Percentiles rank a stretch among this genome's conserved stretches.
phyloP scores from a whole-genome alignment of 2,888 invertebrate species.

The Xestia sexstrigata region DNA sequence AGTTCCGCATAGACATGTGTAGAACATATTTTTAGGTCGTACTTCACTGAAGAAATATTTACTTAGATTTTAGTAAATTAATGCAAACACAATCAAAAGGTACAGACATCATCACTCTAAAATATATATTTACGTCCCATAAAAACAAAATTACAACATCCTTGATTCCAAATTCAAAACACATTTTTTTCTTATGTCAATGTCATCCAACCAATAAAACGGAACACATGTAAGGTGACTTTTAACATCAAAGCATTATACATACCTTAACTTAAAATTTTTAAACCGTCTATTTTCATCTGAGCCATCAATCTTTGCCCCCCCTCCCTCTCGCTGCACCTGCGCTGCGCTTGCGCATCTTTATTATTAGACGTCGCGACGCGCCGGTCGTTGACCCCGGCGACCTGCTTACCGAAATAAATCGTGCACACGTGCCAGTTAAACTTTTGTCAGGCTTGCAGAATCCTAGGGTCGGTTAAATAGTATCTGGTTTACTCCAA shows the following conservation, averaged over 20 bases:
- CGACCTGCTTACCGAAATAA: constrained; percentile 90
- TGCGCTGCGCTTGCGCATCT: constrained; percentile 83
- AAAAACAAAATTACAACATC: constrained; percentile 37
- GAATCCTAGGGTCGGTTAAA: constrained; percentile 58
- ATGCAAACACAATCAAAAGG: background rate
- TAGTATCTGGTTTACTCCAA: constrained; percentile 21
- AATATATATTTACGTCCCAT: constrained; percentile 12
- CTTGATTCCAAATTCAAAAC: constrained; percentile 42
- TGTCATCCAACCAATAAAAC: constrained; percentile 63
- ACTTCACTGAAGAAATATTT: background rate
- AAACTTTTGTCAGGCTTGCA: constrained; percentile 71
- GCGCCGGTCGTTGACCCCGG: constrained; percentile 84
- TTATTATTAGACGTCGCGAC: constrained; percentile 88
- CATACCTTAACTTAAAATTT: constrained; percentile 56
- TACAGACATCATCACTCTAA: too few species aligned
- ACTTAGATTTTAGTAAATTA: background rate
- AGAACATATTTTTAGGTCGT: constrained; percentile 14
- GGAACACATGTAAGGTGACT: constrained; percentile 48
- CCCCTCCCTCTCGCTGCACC: constrained; percentile 74
- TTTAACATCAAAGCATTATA: constrained; percentile 60
- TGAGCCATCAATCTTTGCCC: constrained; percentile 67
- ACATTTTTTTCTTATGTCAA: constrained; percentile 46
- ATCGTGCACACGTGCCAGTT: constrained; percentile 80
- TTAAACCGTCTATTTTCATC: constrained; percentile 65
- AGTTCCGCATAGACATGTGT: constrained; percentile 35